These are phyloP conservation scores for Corythoichthys intestinalis DNA, from an alignment of 2,113 vertebrate genomes.

Conservation along the genomic window DNA sequence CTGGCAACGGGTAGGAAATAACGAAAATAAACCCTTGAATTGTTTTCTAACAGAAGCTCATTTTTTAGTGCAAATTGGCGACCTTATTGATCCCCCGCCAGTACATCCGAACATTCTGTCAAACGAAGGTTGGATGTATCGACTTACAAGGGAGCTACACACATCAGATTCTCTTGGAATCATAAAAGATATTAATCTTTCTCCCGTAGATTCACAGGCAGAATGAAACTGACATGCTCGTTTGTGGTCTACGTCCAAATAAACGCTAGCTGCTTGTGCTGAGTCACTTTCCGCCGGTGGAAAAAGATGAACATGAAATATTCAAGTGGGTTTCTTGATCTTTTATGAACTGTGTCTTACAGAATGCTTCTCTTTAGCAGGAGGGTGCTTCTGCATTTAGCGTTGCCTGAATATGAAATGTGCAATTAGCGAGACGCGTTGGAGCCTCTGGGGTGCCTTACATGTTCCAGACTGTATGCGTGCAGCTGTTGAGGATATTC, in stretches of 20 bases:
- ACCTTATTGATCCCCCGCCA: conserved; percentile 43
- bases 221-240: background rate
- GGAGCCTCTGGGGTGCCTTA: background rate
- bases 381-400: conserved; percentile 1
- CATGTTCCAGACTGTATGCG: background rate
- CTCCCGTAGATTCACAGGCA: background rate
- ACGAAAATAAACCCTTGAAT: conserved; percentile 59
- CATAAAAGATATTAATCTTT: background rate
- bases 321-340: conserved; percentile 28
- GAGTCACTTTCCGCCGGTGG: conserved; percentile 1
- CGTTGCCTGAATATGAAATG: conserved; percentile 9
- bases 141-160: conserved; percentile 25
- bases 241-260: background rate
- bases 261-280: background rate
- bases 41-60: conserved; percentile 36
- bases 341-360: conserved; percentile 23
- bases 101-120: conserved; percentile 51
- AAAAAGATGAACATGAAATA: conserved; percentile 3
- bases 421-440: conserved; percentile 1
- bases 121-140: conserved; percentile 59
- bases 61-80: conserved; percentile 61
- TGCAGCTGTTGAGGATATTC: background rate
- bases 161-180: background rate
- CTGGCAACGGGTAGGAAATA: conserved; percentile 30
- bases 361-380: conserved; percentile 5